Conservation (phyloP, 2,797 vertebrate genomes). For the Hippocampus kuda region DNA sequence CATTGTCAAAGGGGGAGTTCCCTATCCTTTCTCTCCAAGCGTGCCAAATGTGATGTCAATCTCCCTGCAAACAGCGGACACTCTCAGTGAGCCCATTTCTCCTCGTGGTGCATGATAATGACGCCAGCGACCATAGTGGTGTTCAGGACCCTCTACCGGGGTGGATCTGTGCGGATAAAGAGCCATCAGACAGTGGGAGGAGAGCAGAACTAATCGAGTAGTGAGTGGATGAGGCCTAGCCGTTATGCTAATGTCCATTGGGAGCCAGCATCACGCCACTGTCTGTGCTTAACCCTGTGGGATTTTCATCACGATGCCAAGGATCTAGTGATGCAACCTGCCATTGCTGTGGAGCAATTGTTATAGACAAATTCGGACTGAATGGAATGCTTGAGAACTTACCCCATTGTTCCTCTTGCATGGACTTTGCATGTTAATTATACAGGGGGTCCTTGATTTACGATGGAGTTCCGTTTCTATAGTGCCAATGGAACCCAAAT, state of each 20-base stretch:
- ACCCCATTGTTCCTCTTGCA: slow-evolving; percentile 24
- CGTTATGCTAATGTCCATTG: slow-evolving; percentile 59
- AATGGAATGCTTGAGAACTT: slow-evolving; percentile 44
- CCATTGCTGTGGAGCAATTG: slow-evolving; percentile 41
- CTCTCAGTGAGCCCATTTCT: slow-evolving; percentile 48
- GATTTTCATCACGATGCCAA: slow-evolving; percentile 53
- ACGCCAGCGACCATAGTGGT: slow-evolving; percentile 48
- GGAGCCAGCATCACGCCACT: slow-evolving; percentile 51
- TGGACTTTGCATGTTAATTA: slow-evolving; percentile 16
- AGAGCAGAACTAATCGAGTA: slow-evolving; percentile 66
- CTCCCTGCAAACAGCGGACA: slow-evolving; percentile 43
- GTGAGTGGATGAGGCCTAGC: slow-evolving; percentile 56
- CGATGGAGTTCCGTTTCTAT: not conserved
- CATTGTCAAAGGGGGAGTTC: slow-evolving; percentile 46
- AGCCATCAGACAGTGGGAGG: slow-evolving; percentile 65
- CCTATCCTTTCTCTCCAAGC: slow-evolving; percentile 43
- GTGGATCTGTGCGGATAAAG: slow-evolving; percentile 58
- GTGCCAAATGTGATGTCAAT: slow-evolving; percentile 62
- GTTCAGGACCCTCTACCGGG: slow-evolving; percentile 49
- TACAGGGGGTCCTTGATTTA: slow-evolving; percentile 7
- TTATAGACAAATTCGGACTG: slow-evolving; percentile 36
- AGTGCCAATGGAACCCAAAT: not conserved
- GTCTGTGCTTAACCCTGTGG: slow-evolving; percentile 41
- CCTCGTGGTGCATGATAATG: slow-evolving; percentile 65
- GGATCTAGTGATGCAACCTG: slow-evolving; percentile 50